Evolutionary conservation across 2,113 vertebrate genomes (phyloP), one percentile per base, ranked within the genome.

Genomic region (Hassar affinis): DNA sequence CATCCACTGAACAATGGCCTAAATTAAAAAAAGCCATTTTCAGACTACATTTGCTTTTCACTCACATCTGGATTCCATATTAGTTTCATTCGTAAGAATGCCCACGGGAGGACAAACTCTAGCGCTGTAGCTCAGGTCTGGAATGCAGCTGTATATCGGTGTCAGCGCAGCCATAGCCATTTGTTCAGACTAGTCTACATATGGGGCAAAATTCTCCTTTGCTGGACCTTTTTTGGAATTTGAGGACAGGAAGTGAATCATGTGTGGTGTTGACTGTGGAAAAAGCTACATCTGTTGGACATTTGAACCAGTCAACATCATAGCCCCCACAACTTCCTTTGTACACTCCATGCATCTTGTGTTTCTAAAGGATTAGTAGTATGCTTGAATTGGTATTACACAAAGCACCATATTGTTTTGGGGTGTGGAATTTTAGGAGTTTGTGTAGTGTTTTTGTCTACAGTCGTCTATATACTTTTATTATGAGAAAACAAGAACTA

Each of bases 1-100:
- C 56, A 64, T 33, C 68, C 51, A 61, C 52, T 57, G 52, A 71
- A 56, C 14, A 52, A 75, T 69, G 30, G 42, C 11, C 30, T 54
- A 49, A 35, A 52, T 72, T 66, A 52, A 74, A 74, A 74, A 51
- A n/a, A 22, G n/a, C 51, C 11, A 54, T 80, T 86, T 30, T 77
- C 51, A 45, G 75, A 35, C 54, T 35, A 52, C 52, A 49, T 87
- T 83, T 75, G 49, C 71, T 78, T 79, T 42, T 47, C 18, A 42
- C 52, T 78, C 68, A 85, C 87, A 88, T 88, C 87, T 88, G 85
- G 83, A 86, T 64, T 80, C 66, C 18, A 85, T 83, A 88, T 86
- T 72, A 54, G 56, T 38, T 33, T 79, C 56, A 76, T 72, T 83
- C 80, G 3, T 52, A 27, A 49, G 79, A 66, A 52, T 30, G n/a